Percentiles rank a stretch among this genome's conserved stretches.
Conservation (phyloP, 1,140 invertebrate species). For the Anastrepha obliqua region DNA sequence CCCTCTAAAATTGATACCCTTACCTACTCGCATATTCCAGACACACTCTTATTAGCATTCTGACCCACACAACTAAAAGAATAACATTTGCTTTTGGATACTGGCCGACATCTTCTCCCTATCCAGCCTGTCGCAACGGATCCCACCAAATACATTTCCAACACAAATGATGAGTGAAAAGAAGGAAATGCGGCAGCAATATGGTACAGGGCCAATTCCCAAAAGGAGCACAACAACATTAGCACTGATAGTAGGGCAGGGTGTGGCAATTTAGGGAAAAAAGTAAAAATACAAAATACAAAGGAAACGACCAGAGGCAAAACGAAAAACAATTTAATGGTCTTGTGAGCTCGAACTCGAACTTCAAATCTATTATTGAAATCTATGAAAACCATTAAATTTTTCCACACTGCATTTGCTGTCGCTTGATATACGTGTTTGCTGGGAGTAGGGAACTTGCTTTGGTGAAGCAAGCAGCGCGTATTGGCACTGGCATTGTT, state of each 20-base stretch:
- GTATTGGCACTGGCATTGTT: background rate
- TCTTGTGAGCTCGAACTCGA: constrained; percentile 42
- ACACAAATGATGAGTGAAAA: background rate
- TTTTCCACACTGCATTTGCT: background rate
- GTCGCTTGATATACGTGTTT: background rate
- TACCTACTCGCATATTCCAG: too few relatives aligned
- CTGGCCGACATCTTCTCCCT: background rate
- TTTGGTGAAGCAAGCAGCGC: background rate
- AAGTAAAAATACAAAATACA: background rate
- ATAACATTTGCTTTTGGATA: too few relatives aligned
- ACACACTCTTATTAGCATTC: too few relatives aligned
- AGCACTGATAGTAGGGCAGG: background rate
- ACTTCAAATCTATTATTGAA: constrained; percentile 72
- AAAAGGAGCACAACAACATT: background rate
- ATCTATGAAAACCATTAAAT: constrained; percentile 67
- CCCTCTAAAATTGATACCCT: too few relatives aligned
- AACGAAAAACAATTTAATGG: constrained; percentile 70
- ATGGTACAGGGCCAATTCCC: background rate
- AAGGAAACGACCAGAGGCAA: constrained; percentile 67
- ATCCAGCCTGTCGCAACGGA: background rate
- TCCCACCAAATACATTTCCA: background rate
- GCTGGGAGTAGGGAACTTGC: background rate
- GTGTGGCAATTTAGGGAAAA: background rate
- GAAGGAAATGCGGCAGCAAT: background rate
- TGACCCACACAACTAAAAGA: too few relatives aligned